Evolutionary conservation across 1,140 invertebrate genomes (phyloP), one percentile per base, ranked within the genome.

Genomic region (Pseudomyrmex cubaensis): DNA sequence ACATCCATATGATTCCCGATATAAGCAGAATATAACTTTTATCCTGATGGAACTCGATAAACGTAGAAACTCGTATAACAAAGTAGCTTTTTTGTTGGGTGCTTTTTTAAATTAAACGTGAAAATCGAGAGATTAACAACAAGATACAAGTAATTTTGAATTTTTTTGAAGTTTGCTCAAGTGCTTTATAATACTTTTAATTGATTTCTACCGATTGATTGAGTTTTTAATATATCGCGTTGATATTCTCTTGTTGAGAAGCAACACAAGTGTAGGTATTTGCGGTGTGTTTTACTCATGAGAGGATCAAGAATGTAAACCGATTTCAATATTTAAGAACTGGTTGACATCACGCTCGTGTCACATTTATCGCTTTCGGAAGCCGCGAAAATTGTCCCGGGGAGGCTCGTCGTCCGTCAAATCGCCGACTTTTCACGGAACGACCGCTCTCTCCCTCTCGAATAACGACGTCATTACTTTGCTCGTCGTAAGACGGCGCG

Each of bases 391-490:
- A 66, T 69, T 20, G 48, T 78, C 70, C 54, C 52, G 44, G 20
- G 54, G 54, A 35, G 76, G 20, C 15, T 70, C 46, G 64, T 48
- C n/a, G 20, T 80, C 66, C 56, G 54, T 80, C 66, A 72, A 80
- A 80, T 80, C n/a, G 67, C n/a, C 54, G 54, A 48, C 76, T 80
- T 70, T 35, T 80, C 50, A 54, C 54, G 66, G 46, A 78, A 72
- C n/a, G 66, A 48, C n/a, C 76, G 56, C 64, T 76, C 46, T 35
- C 35, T 35, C 35, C 13, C 25, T 59, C 15, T 48, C 44, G 54
- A 50, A 70, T 78, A 78, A 80, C 76, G 76, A 80, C 44, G 54
- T 54, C 76, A 61, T 80, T 70, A 80, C 54, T 80, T 80, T 80
- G 22, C 76, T 66, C 76, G 44, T 80, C 66, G 76, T 80, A 80